Percentiles rank a stretch among this genome's conserved stretches.
phyloP scores from a whole-genome alignment of 2,113 vertebrate genomes.

The Odocoileus hemionus region DNA sequence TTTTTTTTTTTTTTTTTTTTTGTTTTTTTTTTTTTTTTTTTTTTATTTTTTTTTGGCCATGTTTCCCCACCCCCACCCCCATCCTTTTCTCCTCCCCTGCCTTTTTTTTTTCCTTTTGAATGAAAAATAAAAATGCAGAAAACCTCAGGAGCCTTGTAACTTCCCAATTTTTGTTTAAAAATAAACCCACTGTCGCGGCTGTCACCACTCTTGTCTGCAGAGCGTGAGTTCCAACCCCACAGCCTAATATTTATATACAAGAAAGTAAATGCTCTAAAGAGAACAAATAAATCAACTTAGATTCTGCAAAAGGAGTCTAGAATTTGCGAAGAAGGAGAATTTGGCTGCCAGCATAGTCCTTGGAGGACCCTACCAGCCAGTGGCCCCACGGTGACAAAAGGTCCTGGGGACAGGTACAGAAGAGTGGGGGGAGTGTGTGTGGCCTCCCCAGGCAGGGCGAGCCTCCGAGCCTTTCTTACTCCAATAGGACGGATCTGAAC shows the following conservation, averaged over 20 bases:
- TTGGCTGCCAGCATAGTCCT: neutral
- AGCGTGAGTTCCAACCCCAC: conserved; percentile 2
- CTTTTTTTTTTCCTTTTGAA: conserved; percentile 1
- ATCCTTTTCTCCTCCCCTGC: neutral
- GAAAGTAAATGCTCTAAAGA: conserved; percentile 57
- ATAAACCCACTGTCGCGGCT: conserved; percentile 17
- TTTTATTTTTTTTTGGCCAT: no score
- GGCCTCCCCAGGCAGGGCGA: neutral
- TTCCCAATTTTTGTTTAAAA: conserved; percentile 69
- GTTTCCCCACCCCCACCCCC: neutral
- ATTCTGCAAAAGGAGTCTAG: conserved; percentile 6
- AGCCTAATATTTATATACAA: conserved; percentile 52
- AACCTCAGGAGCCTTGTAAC: conserved; percentile 54
- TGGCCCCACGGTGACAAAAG: neutral
- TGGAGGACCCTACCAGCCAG: neutral
- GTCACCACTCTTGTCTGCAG: neutral
- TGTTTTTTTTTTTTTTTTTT: no score
- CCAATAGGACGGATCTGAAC: neutral
- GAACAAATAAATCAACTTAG: conserved; percentile 61
- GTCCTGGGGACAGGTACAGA: neutral
- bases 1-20: no score
- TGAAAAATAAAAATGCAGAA: conserved; percentile 61
- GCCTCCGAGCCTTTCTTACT: neutral
- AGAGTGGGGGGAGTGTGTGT: rapidly evolving
- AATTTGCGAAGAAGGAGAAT: conserved; percentile 9